Evolutionary conservation across 2,113 vertebrate species (phyloP), one percentile per base, ranked within the genome.

Genomic region (Psittacula cyanocephala): DNA sequence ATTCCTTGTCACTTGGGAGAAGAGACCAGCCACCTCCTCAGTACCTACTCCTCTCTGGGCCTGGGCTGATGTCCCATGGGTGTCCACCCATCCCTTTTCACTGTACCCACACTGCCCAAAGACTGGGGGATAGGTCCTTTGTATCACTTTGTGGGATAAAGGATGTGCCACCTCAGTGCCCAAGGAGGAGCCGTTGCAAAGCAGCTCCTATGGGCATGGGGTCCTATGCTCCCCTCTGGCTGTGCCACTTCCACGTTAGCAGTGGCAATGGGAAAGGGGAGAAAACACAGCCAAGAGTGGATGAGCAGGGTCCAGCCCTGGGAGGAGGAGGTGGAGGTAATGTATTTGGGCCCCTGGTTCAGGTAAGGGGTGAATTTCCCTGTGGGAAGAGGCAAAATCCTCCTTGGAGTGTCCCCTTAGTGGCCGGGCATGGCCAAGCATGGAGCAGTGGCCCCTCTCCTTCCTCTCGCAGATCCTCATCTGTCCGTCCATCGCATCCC

Each of bases 401-500:
- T 39, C 15, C 39, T 62, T 2, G 0, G 11, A 0, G 0, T 20
- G 43, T 55, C 33, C 13, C 37, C 12, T 39, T 1, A 1, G 25
- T 8, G 33, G 12, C 23, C 0, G 3, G 46, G 18, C 65, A 65
- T 2, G 1, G 35, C 44, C 0, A 3, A 69, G 23, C 9, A n/a
- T 0, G 0, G 25, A 43, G 39, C 2, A 0, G 4, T 95, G 75
- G 83, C 70, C n/a, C 11, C 8, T 87, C 5, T 93, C 27, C 53
- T 75, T 28, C 24, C 20, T 7, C 76, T 39, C 14, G 23, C 95
- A 97, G 97, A 97, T 95, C 68, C 87, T 87, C 33, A 13, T 91
- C 85, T 33, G 67, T 80, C 43, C 12, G 24, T 91, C 63, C 57
- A 3, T 88, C 25, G 4, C 85, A 44, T 68, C 91, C 91, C 95